Conservation (phyloP, 1,140 invertebrate genomes). For the Cydia strobilella region DNA sequence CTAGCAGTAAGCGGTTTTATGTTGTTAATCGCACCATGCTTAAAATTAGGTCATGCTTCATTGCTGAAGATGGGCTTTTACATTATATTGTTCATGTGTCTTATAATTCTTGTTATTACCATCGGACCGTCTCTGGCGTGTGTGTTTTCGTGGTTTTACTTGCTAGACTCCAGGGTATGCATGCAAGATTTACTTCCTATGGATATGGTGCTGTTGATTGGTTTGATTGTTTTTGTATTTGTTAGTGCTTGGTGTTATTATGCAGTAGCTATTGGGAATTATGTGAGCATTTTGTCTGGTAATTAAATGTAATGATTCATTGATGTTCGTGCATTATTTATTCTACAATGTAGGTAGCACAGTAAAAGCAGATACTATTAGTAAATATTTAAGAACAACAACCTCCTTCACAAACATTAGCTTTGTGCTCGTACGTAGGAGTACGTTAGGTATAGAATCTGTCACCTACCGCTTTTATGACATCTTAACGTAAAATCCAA, state of each 20-base stretch:
- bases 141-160: constrained; percentile 1
- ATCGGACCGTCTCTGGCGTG: neutral
- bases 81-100: neutral
- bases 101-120: neutral
- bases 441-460: too few species aligned
- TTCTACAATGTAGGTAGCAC: too few species aligned
- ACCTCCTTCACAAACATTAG: too few species aligned
- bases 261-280: neutral
- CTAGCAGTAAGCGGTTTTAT: neutral
- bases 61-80: neutral
- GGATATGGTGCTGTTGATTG: neutral
- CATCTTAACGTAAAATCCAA: too few species aligned
- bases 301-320: neutral
- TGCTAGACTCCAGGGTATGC: neutral
- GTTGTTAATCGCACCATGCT: neutral
- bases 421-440: too few species aligned
- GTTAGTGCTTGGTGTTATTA: constrained; percentile 11
- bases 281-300: neutral
- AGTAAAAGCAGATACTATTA: too few species aligned
- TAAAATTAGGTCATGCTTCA: neutral
- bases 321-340: neutral
- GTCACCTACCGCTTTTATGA: too few species aligned
- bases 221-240: neutral
- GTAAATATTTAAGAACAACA: too few species aligned
- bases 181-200: neutral